These are phyloP conservation scores for Pipistrellus nathusii DNA, from an alignment of 2,797 vertebrate genomes.

Conservation along the genomic window DNA sequence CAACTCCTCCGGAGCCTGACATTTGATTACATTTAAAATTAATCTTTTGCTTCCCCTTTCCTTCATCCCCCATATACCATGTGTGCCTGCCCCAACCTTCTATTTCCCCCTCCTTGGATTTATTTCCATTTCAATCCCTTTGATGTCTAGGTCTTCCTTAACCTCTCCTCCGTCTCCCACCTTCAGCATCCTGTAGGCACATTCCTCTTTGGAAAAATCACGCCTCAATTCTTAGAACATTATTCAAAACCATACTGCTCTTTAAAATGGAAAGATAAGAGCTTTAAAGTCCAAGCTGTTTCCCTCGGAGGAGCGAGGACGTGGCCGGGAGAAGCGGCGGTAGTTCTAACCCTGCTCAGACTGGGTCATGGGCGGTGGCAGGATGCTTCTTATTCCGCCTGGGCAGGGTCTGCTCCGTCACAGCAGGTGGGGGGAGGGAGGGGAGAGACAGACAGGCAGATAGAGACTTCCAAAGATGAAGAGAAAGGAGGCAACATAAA, in stretches of 20 bases:
- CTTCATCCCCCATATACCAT: slow-evolving; percentile 56
- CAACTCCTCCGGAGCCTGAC: slow-evolving; percentile 53
- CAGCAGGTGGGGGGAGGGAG: neutral
- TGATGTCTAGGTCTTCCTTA: neutral
- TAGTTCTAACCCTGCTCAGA: slow-evolving; percentile 31
- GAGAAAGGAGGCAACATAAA: neutral
- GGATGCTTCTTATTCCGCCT: slow-evolving; percentile 74
- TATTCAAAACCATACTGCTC: neutral
- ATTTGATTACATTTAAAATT: slow-evolving; percentile 69
- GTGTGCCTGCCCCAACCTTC: slow-evolving; percentile 56
- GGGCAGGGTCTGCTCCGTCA: slow-evolving; percentile 68
- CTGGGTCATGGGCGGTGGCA: slow-evolving; percentile 42
- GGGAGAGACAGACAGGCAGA: neutral
- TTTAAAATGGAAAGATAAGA: slow-evolving; percentile 9
- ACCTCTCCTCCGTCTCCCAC: neutral
- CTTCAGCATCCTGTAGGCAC: neutral
- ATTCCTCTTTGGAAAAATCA: slow-evolving; percentile 62
- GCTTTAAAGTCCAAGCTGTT: slow-evolving; percentile 84
- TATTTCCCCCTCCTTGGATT: slow-evolving; percentile 5
- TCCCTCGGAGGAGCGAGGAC: slow-evolving; percentile 72
- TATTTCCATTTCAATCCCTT: slow-evolving; percentile 28
- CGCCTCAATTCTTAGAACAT: slow-evolving; percentile 17
- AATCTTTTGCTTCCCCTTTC: slow-evolving; percentile 59
- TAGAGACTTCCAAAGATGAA: neutral
- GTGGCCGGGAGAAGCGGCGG: slow-evolving; percentile 81